Conservation (phyloP, 2,113 vertebrate genomes). For the Rhinoptilus africanus region DNA sequence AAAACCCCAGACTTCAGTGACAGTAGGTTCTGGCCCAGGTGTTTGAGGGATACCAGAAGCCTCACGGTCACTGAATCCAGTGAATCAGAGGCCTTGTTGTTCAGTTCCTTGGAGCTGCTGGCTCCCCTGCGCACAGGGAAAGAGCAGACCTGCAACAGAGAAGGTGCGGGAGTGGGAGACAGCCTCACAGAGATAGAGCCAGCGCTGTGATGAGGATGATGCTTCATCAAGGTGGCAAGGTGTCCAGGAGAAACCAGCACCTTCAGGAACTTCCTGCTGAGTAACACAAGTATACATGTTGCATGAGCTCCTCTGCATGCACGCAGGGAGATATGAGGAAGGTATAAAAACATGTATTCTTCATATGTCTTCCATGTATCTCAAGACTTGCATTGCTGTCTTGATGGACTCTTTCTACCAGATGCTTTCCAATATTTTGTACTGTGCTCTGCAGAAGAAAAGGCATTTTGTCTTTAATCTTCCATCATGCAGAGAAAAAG, state of each 20-base stretch:
- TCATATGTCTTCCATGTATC: not conserved
- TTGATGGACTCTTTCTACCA: not conserved
- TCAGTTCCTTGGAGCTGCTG: not conserved
- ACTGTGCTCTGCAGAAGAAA: not conserved
- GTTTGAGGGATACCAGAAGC: not conserved
- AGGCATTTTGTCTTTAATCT: not conserved
- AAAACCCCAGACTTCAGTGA: not conserved
- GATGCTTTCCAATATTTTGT: not conserved
- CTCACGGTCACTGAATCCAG: not conserved
- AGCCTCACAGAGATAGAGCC: not conserved
- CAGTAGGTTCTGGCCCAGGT: not conserved
- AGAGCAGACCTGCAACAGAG: not conserved
- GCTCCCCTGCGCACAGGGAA: accelerated
- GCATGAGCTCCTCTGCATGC: not conserved
- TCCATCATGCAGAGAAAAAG: not conserved
- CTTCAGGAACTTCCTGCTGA: not conserved
- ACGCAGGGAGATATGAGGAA: not conserved
- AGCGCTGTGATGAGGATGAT: accelerated
- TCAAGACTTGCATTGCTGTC: not conserved
- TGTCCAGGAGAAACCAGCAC: not conserved
- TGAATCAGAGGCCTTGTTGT: not conserved
- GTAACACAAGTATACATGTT: not conserved
- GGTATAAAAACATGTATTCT: not conserved
- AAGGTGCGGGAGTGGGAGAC: not conserved
- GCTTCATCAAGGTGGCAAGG: not conserved